Base-by-base conservation (phyloP, 2,888 invertebrate species). In the Pogonocherus hispidulus region DNA sequence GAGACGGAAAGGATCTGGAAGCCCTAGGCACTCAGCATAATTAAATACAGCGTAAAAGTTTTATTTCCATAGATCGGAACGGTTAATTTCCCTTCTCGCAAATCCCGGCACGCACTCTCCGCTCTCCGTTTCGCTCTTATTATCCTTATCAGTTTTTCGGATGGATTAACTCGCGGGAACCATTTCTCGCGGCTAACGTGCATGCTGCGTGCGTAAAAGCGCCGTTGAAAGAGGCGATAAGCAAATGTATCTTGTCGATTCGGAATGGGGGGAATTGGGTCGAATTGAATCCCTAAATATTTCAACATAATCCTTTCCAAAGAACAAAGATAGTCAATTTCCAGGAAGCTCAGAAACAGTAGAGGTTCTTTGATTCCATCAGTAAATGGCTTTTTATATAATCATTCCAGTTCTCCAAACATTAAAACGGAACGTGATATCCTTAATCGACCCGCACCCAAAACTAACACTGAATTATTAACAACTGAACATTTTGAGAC, bases 31-130 rank as follows among this genome's bases (percentile, higher is more conserved):
- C 66, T 66, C 59, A 41, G 14, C 52, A 37, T 66, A 66, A 66
- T 66, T 66, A 66, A 59, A 59, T 37, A 41, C n/a, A 41, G 41
- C 66, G 46, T 49, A 65, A 65, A 65, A 65, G 20, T 57, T 65
- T 49, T 49, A 65, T 65, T 56, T 47, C 57, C 18, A n/a, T 5
- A 22, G 32, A 16, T 59, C 66, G 27, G 23, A 37, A 14, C 51
- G 16, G 14, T 52, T 52, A 54, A 41, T 60, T 59, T 51, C 22
- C 57, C 51, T 60, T 27, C 51, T 49, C 27, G 18, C 18, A 51
- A 66, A 66, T 66, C 55, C 9, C 44, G 23, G 57, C 66, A 66
- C 66, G 66, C 60, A 60, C 49, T 59, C 14, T 35, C 56, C n/a
- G 8, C 64, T n/a, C n/a, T n/a, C n/a, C 22, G 5, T 3, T 1